These are phyloP conservation scores for Tinamus guttatus DNA, from an alignment of 2,113 vertebrate genomes.

Conservation along the genomic window DNA sequence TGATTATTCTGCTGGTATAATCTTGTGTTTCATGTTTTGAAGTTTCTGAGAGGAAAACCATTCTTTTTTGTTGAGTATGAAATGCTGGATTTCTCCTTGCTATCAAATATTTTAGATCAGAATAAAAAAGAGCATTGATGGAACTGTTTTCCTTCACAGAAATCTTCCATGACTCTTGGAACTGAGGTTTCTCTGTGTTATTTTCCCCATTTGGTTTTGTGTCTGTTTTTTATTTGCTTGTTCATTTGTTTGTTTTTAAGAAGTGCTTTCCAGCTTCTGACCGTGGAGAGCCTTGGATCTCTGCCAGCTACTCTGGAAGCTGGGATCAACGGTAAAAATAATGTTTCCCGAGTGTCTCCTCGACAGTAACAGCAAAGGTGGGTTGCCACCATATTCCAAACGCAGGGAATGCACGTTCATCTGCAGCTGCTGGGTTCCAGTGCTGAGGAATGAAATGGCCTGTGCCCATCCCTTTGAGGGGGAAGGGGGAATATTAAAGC, in stretches of 20 bases:
- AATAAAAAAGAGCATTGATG: not conserved
- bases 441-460: not conserved
- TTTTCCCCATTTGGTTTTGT: not conserved
- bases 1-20: not conserved
- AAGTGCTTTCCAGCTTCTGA: conserved; percentile 4
- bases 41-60: not conserved
- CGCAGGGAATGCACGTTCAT: not conserved
- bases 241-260: conserved; percentile 5
- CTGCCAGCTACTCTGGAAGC: not conserved
- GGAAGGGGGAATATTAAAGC: not conserved
- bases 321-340: not conserved
- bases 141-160: not conserved
- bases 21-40: not conserved
- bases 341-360: not conserved
- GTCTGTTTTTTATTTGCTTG: conserved; percentile 14
- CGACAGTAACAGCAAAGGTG: not conserved
- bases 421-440: not conserved
- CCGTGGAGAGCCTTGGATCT: not conserved
- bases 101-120: not conserved
- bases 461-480: not conserved
- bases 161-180: not conserved
- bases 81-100: not conserved
- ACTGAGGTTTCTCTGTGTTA: not conserved
- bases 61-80: not conserved
- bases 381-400: not conserved